Conservation (phyloP, 2,888 invertebrate genomes). For the Lycophotia porphyrea region DNA sequence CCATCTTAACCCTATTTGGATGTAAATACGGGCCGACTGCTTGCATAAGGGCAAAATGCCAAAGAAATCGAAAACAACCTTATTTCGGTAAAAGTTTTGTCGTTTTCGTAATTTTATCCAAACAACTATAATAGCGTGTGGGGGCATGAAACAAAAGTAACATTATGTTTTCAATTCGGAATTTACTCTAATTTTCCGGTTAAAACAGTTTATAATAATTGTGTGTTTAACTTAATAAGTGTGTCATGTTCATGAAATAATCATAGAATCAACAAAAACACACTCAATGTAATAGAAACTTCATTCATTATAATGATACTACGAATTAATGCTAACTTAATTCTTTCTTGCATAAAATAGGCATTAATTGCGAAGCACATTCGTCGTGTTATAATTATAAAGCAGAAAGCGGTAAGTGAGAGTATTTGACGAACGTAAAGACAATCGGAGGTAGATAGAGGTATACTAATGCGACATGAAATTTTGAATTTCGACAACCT, state of each 20-base stretch:
- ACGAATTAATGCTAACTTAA: constrained; percentile 74
- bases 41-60: constrained; percentile 60
- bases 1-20: constrained; percentile 17
- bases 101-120: constrained; percentile 48
- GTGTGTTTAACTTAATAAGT: constrained; percentile 54
- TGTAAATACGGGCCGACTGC: constrained; percentile 32
- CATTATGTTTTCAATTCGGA: constrained; percentile 47
- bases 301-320: constrained; percentile 67
- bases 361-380: constrained; percentile 76
- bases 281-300: constrained; percentile 71
- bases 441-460: constrained; percentile 12
- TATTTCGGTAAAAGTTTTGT: constrained; percentile 48
- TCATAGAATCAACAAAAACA: constrained; percentile 57
- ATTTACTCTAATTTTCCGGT: constrained; percentile 46
- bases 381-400: constrained; percentile 74
- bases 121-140: constrained; percentile 38
- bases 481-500: background rate
- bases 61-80: constrained; percentile 61
- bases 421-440: constrained; percentile 65
- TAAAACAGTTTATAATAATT: constrained; percentile 46
- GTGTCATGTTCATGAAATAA: constrained; percentile 65
- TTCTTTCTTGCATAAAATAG: constrained; percentile 79
- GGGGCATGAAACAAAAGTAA: constrained; percentile 45
- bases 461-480: constrained; percentile 1
- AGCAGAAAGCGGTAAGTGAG: constrained; percentile 85